Evolutionary conservation across 2,113 vertebrate species (phyloP).

Genomic region (Eira barbara): DNA sequence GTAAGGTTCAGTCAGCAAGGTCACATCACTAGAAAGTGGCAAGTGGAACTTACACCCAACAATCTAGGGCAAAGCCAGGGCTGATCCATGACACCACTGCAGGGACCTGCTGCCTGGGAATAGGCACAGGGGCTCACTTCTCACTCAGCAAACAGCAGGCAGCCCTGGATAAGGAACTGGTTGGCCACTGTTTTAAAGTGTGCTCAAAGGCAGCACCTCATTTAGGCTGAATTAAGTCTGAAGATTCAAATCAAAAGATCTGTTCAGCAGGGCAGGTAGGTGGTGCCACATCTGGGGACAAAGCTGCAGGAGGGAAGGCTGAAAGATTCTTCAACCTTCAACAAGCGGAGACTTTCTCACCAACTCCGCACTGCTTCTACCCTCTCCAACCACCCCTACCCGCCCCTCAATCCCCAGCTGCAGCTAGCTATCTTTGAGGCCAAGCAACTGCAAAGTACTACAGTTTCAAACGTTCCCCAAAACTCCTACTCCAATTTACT

Average conservation of each 20-base stretch:
- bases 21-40: not conserved
- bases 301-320: not conserved
- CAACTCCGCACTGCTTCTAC: not conserved
- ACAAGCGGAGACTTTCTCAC: not conserved
- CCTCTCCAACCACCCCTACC: not conserved
- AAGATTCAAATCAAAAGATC: not conserved
- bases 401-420: not conserved
- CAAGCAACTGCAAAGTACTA: not conserved
- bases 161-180: not conserved
- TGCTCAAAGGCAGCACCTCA: not conserved
- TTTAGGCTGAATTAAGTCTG: not conserved
- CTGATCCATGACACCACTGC: not conserved
- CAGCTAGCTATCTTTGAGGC: not conserved
- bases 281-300: not conserved
- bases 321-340: not conserved
- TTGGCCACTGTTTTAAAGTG: not conserved
- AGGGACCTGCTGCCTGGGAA: not conserved
- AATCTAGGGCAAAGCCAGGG: not conserved
- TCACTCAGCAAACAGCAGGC: not conserved
- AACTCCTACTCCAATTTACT: not conserved
- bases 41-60: not conserved
- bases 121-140: not conserved
- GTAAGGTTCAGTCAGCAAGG: not conserved
- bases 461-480: not conserved
- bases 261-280: not conserved